Conservation (phyloP, 30 jellyfish, hydroid and myxozoan genomes). For the Cassiopea xamachana region DNA sequence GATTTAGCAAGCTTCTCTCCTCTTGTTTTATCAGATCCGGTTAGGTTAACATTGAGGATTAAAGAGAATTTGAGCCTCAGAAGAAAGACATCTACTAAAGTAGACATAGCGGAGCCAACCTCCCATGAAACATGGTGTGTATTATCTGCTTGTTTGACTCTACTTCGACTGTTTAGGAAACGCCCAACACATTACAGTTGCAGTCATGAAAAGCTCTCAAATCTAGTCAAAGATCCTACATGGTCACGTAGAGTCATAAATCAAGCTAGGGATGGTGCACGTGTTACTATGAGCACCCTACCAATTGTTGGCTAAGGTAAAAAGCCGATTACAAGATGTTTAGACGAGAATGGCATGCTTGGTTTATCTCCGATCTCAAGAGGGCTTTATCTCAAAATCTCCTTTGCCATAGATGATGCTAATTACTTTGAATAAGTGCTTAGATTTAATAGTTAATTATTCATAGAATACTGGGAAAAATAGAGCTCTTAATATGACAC, state of each 20-base stretch:
- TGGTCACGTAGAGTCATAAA: slow-evolving; percentile 4
- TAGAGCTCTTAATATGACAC: not conserved
- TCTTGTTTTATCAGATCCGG: not conserved
- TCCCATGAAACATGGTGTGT: not conserved
- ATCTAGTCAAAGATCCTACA: not conserved
- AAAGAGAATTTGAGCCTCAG: not conserved
- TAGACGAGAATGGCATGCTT: not conserved
- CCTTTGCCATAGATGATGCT: not conserved
- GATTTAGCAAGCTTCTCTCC: not conserved
- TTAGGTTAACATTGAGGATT: not conserved
- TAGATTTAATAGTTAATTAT: not conserved
- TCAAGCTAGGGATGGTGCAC: slow-evolving; percentile 4
- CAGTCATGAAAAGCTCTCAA: not conserved
- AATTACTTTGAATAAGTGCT: no score
- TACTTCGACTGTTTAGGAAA: not conserved
- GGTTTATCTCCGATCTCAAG: not conserved
- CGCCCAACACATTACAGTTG: not conserved
- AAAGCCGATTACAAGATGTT: not conserved
- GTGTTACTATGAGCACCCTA: not conserved
- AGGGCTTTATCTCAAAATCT: not conserved
- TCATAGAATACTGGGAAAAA: not conserved
- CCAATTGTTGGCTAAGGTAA: not conserved
- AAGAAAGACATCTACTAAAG: not conserved
- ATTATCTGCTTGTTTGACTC: not conserved
- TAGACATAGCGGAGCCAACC: not conserved